Evolutionary conservation across 1,140 invertebrate genomes (phyloP).

Genomic region (Zaprionus kolodkinae): DNA sequence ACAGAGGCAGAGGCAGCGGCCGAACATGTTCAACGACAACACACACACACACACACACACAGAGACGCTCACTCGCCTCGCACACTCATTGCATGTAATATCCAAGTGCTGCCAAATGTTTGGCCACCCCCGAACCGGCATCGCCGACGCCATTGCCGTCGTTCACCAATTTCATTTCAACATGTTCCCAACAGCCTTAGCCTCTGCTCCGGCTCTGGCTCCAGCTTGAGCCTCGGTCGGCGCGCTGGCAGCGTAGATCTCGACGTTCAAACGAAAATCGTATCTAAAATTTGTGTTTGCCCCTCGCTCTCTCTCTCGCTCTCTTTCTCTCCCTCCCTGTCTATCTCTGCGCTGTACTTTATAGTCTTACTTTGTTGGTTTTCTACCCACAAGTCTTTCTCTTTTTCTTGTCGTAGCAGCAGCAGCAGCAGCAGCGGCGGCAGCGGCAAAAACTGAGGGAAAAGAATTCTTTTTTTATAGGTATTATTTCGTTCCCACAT

Average conservation of each 20-base stretch:
- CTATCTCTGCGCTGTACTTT: constrained; percentile 60
- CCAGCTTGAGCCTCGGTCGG: constrained; percentile 32
- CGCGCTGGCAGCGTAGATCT: constrained; percentile 60
- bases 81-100: constrained; percentile 60
- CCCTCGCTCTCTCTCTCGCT: constrained; percentile 7
- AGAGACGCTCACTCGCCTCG: constrained; percentile 4
- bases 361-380: constrained; percentile 83
- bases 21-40: constrained; percentile 71
- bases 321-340: background rate
- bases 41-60: constrained; percentile 46
- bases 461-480: constrained; percentile 73
- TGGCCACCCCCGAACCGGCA: constrained; percentile 60
- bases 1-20: constrained; percentile 43
- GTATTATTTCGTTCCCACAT: constrained; percentile 82
- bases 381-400: constrained; percentile 83
- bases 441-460: constrained; percentile 55
- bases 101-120: constrained; percentile 78
- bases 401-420: constrained; percentile 76
- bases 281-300: constrained; percentile 77
- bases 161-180: constrained; percentile 79
- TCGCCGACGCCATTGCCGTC: constrained; percentile 16
- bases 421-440: constrained; percentile 15
- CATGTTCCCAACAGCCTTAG: constrained; percentile 70
- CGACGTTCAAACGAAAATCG: constrained; percentile 71
- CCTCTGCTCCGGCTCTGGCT: constrained; percentile 6